These are phyloP conservation scores for Hypanus sabinus DNA, from an alignment of 2,113 vertebrate genomes.

Conservation along the genomic window DNA sequence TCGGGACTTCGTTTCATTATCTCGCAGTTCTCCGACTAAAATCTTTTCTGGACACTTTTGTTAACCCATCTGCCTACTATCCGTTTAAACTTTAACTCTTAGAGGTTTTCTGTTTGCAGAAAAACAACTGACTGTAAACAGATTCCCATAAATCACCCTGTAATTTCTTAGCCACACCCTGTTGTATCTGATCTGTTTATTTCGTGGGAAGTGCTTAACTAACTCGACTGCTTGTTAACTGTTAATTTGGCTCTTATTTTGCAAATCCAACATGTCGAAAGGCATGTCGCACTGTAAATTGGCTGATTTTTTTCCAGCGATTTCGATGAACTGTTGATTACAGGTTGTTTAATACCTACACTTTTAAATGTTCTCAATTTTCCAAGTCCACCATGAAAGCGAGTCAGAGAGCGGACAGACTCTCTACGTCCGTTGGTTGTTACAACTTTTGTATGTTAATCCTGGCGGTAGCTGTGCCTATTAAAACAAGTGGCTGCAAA, in stretches of 20 bases:
- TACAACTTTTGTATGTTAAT: not conserved
- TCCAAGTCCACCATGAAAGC: not conserved
- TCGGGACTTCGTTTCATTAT: not conserved
- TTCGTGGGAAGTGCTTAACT: slow-evolving; percentile 20
- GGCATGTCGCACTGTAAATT: not conserved
- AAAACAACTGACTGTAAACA: slow-evolving; percentile 19
- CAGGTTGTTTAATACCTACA: not conserved
- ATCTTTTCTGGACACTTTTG: not conserved
- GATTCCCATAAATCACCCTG: slow-evolving; percentile 25
- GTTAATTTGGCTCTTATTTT: not conserved
- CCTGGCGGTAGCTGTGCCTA: not conserved
- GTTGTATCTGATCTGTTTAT: slow-evolving; percentile 17
- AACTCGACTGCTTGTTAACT: not conserved
- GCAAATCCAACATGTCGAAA: not conserved
- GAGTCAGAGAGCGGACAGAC: not conserved
- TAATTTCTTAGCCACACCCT: slow-evolving; percentile 36
- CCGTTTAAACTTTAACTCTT: not conserved
- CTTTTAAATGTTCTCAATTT: not conserved
- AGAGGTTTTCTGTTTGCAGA: not conserved
- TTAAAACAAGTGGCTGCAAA: not conserved
- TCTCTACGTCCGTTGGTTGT: not conserved
- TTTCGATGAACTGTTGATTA: too few species aligned
- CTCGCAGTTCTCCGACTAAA: not conserved
- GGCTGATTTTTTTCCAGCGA: not conserved
- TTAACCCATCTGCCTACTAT: not conserved